Evolutionary conservation across 1,140 invertebrate species (phyloP), one percentile per base, ranked within the genome.

Genomic region (Euura saliciscinereae): DNA sequence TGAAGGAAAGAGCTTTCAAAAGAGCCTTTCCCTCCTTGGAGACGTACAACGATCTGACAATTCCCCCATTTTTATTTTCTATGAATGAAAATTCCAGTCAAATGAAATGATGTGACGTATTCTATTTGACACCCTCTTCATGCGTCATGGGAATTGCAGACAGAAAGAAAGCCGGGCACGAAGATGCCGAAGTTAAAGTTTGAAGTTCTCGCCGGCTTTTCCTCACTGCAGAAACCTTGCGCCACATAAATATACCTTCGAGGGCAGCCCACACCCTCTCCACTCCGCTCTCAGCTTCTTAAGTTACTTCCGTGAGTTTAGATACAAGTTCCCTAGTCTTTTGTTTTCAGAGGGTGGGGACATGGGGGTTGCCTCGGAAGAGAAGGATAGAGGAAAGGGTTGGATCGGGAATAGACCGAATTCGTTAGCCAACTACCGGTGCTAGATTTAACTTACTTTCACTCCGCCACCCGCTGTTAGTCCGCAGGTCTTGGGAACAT

Each of bases 181-280:
- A 73, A 74, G 75, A 78, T 80, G 73, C 8, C 13, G 8, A n/a
- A 59, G 51, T n/a, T 59, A 46, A 84, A 85, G 83, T 85, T 84
- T 71, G 42, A 80, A 85, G 82, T 84, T 85, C 84, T 80, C 80
- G 80, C 76, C 81, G 75, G 73, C 74, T 78, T 75, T 77, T 77
- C 76, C 73, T 74, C 79, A 78, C 77, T 76, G 75, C 76, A 73
- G 73, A 66, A 67, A 67, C 68, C 73, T 71, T 7, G 51, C 72
- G 75, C 74, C 76, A 77, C 78, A 74, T 80, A 78, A 83, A 80
- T 81, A 83, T 79, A 71, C 74, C 79, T 79, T 76, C 72, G 76
- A 78, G 73, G 79, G 75, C 69, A 74, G 43, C 44, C 71, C 28
- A 28, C 28, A 28, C 28, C 28, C 28, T 28, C 51, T 59, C 6